phyloP scores from a whole-genome alignment of 37 sponge, comb jelly and placozoan species.

The Mnemiopsis leidyi region DNA sequence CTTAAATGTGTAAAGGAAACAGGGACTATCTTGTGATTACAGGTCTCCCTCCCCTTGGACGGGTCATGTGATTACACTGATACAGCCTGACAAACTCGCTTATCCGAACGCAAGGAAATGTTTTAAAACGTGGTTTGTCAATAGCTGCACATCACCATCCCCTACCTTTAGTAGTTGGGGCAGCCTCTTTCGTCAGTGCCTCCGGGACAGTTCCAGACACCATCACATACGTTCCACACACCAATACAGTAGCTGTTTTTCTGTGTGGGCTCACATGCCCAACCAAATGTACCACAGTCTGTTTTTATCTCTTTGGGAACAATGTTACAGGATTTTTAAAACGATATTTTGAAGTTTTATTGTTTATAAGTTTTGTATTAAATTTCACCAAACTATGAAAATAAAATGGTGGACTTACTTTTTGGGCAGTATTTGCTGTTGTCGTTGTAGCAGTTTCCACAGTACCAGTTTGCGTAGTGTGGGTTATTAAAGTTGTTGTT shows the following conservation, averaged over 20 bases:
- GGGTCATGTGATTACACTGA: neutral
- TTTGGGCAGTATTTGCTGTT: neutral
- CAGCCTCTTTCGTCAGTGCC: neutral
- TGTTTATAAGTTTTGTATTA: too few species aligned
- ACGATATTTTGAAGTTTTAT: too few species aligned
- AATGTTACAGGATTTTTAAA: too few species aligned
- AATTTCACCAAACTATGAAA: too few species aligned
- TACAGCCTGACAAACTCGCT: neutral
- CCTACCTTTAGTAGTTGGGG: neutral
- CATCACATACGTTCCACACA: constrained; percentile 44
- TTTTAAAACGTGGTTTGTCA: neutral
- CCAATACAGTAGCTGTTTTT: constrained; percentile 36
- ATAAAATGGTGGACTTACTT: neutral
- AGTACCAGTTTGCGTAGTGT: constrained; percentile 23
- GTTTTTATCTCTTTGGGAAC: neutral
- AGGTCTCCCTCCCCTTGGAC: neutral
- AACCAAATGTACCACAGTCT: constrained; percentile 6
- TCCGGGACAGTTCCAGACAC: constrained; percentile 31
- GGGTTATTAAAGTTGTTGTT: constrained; percentile 37
- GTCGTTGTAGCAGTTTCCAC: neutral
- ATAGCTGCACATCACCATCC: neutral
- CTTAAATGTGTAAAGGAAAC: neutral
- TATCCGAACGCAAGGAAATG: neutral
- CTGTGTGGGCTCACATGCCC: neutral
- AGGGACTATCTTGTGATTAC: neutral